Evolutionary conservation across 2,797 vertebrate genomes (phyloP).

Genomic region (Sebastes kiyomatsui): DNA sequence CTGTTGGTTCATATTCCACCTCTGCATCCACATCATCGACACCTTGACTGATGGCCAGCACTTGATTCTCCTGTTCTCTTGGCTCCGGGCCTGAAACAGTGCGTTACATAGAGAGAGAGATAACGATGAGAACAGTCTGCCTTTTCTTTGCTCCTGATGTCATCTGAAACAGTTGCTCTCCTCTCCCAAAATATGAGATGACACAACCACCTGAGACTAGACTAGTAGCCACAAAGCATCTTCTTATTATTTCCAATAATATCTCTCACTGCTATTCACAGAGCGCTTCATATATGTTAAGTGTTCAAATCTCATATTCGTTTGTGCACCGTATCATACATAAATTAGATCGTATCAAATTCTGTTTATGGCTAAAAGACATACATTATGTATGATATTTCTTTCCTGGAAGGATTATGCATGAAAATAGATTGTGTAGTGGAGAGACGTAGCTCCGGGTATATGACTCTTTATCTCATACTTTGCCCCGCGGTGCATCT

Average conservation of each 20-base stretch:
- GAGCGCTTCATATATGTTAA: background rate
- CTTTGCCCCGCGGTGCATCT: constrained; percentile 53
- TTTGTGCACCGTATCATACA: background rate
- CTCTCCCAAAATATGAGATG: constrained; percentile 2
- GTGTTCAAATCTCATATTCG: background rate
- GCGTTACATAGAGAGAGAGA: constrained; percentile 5
- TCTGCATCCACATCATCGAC: constrained; percentile 19
- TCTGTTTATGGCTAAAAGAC: background rate
- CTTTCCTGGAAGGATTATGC: background rate
- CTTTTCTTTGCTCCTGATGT: constrained; percentile 25
- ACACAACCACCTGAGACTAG: background rate
- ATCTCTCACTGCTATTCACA: background rate
- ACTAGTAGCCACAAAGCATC: background rate
- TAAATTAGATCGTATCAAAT: background rate
- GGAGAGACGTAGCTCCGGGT: background rate
- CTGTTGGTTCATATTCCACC: constrained; percentile 28
- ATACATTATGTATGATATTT: background rate
- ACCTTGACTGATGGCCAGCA: constrained; percentile 4
- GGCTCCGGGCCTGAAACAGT: background rate
- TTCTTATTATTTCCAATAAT: background rate
- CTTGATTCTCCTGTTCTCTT: constrained; percentile 11
- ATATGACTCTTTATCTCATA: constrained; percentile 53
- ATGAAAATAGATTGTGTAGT: background rate
- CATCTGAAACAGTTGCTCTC: constrained; percentile 10
- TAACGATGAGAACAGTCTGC: constrained; percentile 35